Conservation (phyloP, 2,888 invertebrate genomes). For the Clitarchus hookeri region DNA sequence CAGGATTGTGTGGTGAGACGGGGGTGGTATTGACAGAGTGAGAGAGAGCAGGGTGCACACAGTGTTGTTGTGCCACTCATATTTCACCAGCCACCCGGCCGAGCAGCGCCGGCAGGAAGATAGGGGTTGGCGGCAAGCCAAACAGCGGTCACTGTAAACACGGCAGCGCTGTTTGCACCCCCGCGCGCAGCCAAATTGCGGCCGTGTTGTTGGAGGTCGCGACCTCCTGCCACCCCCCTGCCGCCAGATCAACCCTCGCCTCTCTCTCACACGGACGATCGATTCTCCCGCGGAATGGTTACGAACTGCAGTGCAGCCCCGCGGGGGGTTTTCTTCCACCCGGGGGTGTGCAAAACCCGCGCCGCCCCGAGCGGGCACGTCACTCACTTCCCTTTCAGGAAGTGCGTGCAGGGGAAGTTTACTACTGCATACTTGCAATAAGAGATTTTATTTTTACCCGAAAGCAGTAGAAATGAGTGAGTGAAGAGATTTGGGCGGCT, state of each 20-base stretch:
- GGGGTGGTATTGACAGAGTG: too few species aligned
- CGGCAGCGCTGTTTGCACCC: neutral
- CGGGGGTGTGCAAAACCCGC: neutral
- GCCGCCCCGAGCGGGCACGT: neutral
- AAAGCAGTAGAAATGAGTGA: too few species aligned
- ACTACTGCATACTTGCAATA: too few species aligned
- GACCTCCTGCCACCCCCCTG: neutral
- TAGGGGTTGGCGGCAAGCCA: neutral
- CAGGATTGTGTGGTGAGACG: too few species aligned
- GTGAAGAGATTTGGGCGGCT: too few species aligned
- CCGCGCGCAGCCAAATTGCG: neutral
- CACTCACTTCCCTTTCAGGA: neutral
- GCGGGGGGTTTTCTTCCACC: neutral
- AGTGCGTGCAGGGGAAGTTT: too few species aligned
- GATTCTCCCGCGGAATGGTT: neutral
- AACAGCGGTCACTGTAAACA: neutral
- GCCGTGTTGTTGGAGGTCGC: neutral
- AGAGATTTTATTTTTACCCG: too few species aligned
- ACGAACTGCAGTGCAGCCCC: neutral
- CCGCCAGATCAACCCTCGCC: too few species aligned
- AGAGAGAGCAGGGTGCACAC: neutral
- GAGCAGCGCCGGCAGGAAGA: too few species aligned
- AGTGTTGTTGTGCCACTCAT: neutral
- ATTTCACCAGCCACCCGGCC: neutral
- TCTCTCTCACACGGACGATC: neutral